Evolutionary conservation across 2,888 invertebrate genomes (phyloP).

Genomic region (Caenorhabditis drosophilae): DNA sequence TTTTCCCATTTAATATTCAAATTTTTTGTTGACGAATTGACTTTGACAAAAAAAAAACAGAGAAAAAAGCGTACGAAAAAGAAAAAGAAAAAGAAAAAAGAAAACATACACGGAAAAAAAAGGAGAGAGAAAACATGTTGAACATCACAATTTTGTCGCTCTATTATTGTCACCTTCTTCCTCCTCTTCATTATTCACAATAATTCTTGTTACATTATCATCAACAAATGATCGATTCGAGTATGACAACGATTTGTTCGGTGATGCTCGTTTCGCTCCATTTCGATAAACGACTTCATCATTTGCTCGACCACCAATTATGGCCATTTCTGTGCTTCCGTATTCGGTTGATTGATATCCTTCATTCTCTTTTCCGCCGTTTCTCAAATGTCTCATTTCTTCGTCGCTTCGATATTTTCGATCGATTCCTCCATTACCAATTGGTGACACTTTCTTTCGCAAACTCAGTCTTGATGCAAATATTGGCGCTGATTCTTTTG

Average conservation of each 20-base stretch:
- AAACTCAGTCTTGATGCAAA: conserved; percentile 28
- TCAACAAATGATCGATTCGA: conserved; percentile 15
- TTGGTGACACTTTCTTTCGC: conserved; percentile 21
- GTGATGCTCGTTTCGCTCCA: no score
- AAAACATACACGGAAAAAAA: conserved; percentile 17
- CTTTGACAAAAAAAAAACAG: no score
- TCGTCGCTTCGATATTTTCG: conserved; percentile 4
- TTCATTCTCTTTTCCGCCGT: no score
- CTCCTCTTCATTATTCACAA: conserved; percentile 26
- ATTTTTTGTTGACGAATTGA: no score
- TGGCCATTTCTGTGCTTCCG: conserved; percentile 44
- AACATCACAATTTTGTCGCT: not conserved
- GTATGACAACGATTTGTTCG: conserved; percentile 8
- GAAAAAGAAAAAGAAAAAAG: conserved; percentile 2
- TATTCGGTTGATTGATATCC: conserved; percentile 21
- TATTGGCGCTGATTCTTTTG: conserved; percentile 20
- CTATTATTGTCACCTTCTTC: conserved; percentile 1
- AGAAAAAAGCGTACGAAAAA: not conserved
- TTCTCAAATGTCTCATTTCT: not conserved
- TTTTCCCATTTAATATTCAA: no score
- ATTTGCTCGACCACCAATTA: conserved; percentile 5
- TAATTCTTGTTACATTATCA: conserved; percentile 19
- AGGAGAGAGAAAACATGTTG: conserved; percentile 2
- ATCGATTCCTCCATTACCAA: no score
- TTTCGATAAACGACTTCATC: no score